Percentiles rank a stretch among this genome's conserved stretches.
These are phyloP conservation scores for Arizona elegans DNA, from an alignment of 2,113 vertebrate genomes.

Conservation along the genomic window DNA sequence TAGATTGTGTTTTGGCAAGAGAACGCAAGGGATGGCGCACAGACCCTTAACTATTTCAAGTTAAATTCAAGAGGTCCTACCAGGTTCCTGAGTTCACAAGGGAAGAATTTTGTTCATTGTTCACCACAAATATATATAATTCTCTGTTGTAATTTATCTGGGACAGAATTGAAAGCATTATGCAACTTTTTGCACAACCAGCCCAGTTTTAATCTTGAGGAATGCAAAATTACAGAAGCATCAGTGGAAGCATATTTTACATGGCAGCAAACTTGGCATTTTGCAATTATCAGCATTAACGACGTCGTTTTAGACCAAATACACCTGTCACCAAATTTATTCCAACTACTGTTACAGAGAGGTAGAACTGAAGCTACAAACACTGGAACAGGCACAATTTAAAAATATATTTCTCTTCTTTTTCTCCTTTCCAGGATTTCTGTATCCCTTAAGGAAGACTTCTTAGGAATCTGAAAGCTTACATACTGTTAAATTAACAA, in stretches of 20 bases:
- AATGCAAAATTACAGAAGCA: background rate
- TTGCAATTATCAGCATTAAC: background rate
- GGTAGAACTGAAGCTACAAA: background rate
- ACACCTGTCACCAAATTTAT: background rate
- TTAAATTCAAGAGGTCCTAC: background rate
- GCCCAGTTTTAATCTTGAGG: background rate
- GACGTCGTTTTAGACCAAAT: background rate
- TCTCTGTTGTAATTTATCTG: background rate
- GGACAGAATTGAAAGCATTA: background rate
- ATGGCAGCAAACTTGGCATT: background rate
- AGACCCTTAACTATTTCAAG: background rate
- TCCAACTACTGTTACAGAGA: background rate
- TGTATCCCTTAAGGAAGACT: background rate
- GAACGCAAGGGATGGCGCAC: background rate
- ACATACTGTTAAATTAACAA: background rate
- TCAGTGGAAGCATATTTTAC: background rate
- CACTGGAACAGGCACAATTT: background rate
- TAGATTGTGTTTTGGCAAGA: background rate
- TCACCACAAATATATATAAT: background rate
- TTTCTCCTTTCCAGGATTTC: background rate
- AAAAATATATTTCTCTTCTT: background rate
- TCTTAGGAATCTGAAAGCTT: background rate
- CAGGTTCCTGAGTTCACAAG: background rate
- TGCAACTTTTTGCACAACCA: background rate
- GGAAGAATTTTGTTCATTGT: background rate